These are phyloP conservation scores for Pherbina coryleti DNA, from an alignment of 2,888 invertebrate species.

Conservation along the genomic window DNA sequence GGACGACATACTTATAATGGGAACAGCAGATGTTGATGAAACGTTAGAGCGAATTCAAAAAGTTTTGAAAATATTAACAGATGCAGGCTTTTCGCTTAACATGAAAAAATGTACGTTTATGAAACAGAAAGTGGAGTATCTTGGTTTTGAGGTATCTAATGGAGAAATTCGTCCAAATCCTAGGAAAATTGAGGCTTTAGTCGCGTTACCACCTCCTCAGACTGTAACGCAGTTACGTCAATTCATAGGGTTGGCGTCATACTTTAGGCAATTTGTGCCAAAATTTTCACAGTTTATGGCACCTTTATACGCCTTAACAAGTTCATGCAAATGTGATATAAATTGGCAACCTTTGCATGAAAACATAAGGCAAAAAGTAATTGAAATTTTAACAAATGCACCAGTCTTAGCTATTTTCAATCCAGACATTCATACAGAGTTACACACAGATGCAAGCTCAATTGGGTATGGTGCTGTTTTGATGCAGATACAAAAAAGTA, in stretches of 20 bases:
- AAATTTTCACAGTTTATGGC: background rate
- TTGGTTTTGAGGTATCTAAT: too few species aligned
- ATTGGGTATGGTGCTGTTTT: too few species aligned
- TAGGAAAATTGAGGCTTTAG: background rate
- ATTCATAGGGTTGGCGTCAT: background rate
- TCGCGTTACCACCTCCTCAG: background rate
- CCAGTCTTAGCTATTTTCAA: too few species aligned
- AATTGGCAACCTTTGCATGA: background rate
- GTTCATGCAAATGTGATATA: too few species aligned
- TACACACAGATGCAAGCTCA: too few species aligned
- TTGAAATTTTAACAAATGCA: too few species aligned
- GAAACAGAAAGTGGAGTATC: too few species aligned
- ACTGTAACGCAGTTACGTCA: background rate
- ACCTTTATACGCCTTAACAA: background rate
- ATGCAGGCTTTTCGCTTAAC: background rate
- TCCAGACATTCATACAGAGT: too few species aligned
- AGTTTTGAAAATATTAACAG: background rate
- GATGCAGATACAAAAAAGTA: too few species aligned
- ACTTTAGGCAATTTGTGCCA: background rate
- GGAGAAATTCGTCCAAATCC: background rate
- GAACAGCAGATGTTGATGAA: background rate
- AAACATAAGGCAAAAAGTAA: too few species aligned
- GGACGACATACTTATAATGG: conserved; percentile 36
- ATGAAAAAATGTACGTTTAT: background rate
- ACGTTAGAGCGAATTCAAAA: background rate